Percentiles rank a stretch among this genome's conserved stretches.
These are phyloP conservation scores for Camelus dromedarius DNA, from an alignment of 2,113 vertebrate genomes.

Conservation along the genomic window DNA sequence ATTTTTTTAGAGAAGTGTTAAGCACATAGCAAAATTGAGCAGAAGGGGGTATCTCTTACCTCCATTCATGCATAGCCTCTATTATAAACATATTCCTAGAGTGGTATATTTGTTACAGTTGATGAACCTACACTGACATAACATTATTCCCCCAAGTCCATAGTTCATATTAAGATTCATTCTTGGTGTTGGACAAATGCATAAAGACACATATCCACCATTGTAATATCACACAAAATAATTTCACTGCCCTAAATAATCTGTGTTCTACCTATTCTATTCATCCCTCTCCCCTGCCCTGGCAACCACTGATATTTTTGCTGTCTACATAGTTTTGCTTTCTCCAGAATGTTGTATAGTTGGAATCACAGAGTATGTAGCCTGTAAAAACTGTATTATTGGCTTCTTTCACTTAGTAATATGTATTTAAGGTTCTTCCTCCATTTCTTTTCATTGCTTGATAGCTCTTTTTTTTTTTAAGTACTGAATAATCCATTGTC, in stretches of 20 bases:
- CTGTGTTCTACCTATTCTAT: background rate
- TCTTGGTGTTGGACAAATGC: background rate
- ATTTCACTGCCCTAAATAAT: background rate
- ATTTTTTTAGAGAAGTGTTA: background rate
- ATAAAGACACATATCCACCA: background rate
- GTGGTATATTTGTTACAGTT: background rate
- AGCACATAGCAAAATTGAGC: background rate
- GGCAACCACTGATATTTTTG: background rate
- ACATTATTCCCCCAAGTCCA: background rate
- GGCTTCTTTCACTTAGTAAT: background rate
- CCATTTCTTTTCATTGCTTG: background rate
- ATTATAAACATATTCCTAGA: background rate
- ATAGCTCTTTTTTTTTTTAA: background rate
- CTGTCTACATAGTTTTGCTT: background rate
- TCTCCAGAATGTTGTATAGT: background rate
- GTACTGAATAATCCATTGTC: background rate
- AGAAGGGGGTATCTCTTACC: background rate
- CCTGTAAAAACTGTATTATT: background rate
- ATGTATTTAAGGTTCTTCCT: background rate
- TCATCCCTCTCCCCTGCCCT: background rate
- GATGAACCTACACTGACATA: background rate
- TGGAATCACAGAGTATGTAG: background rate
- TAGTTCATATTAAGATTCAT: background rate
- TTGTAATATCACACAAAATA: background rate
- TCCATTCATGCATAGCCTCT: background rate